Evolutionary conservation across 2,888 invertebrate species (phyloP).

Genomic region (Lomographa bimaculata): DNA sequence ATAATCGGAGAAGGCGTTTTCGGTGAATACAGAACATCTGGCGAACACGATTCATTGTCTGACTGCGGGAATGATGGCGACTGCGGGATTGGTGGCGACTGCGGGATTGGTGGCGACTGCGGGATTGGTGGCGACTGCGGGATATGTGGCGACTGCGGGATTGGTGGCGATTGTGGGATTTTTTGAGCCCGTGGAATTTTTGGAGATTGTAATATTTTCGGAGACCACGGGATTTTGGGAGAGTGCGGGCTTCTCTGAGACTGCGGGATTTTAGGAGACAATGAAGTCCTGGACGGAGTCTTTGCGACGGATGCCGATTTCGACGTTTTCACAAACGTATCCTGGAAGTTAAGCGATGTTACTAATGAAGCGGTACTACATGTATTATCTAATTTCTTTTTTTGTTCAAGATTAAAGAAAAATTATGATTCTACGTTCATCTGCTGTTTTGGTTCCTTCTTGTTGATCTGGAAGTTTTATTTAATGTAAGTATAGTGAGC

Average conservation of each 20-base stretch:
- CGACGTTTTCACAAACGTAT: background rate
- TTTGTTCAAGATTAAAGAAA: conserved; percentile 19
- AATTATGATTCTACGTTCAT: conserved; percentile 10
- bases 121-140: too few species aligned
- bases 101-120: too few species aligned
- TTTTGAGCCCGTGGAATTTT: too few species aligned
- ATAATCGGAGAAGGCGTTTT: too few species aligned
- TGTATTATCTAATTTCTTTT: conserved; percentile 4
- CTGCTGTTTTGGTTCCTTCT: background rate
- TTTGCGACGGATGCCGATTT: background rate
- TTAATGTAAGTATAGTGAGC: too few species aligned
- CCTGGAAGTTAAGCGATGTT: background rate
- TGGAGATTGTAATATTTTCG: background rate
- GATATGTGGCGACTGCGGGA: too few species aligned
- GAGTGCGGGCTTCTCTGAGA: background rate
- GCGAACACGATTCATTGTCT: background rate
- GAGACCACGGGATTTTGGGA: background rate
- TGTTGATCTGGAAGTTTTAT: too few species aligned
- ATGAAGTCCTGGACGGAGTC: background rate
- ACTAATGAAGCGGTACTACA: background rate
- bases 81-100: too few species aligned
- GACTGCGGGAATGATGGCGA: too few species aligned
- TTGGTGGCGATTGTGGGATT: too few species aligned
- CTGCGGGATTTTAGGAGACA: background rate
- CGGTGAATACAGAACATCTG: background rate